Conservation (phyloP, 1,140 invertebrate genomes). For the Pogonus chalceus region DNA sequence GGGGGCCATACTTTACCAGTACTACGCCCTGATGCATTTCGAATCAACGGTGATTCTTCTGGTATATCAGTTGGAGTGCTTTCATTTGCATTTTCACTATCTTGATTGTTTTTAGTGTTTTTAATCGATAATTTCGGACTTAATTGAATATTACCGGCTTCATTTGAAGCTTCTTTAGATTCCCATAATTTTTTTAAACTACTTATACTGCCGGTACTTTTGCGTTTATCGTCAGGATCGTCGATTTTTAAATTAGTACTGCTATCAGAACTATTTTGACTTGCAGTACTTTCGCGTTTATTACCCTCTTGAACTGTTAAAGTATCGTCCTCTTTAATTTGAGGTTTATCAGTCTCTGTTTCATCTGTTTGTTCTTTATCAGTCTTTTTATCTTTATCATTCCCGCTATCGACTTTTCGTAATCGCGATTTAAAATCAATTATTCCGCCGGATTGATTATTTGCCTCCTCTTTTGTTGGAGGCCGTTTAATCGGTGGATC, state of each 20-base stretch:
- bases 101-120: conserved; percentile 30
- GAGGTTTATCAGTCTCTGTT: neutral
- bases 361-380: conserved; percentile 38
- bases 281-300: conserved; percentile 34
- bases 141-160: conserved; percentile 34
- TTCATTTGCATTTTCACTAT: conserved; percentile 24
- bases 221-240: conserved; percentile 73
- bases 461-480: conserved; percentile 39
- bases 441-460: conserved; percentile 45
- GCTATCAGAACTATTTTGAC: conserved; percentile 27
- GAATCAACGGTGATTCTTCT: conserved; percentile 40
- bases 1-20: conserved; percentile 41
- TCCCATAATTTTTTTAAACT: conserved; percentile 90
- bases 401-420: conserved; percentile 62
- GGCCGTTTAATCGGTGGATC: conserved; percentile 24
- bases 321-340: conserved; percentile 43
- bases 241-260: conserved; percentile 38
- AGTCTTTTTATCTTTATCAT: conserved; percentile 33
- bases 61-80: conserved; percentile 25
- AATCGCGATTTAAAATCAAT: conserved; percentile 78
- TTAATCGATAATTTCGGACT: conserved; percentile 53
- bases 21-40: conserved; percentile 30
- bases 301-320: conserved; percentile 19
- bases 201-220: conserved; percentile 85
- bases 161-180: conserved; percentile 46